A percentile compares a stretch with the other conserved stretches of the same genome.
phyloP scores from a whole-genome alignment of 2,888 invertebrate species.

The Bombylius major region DNA sequence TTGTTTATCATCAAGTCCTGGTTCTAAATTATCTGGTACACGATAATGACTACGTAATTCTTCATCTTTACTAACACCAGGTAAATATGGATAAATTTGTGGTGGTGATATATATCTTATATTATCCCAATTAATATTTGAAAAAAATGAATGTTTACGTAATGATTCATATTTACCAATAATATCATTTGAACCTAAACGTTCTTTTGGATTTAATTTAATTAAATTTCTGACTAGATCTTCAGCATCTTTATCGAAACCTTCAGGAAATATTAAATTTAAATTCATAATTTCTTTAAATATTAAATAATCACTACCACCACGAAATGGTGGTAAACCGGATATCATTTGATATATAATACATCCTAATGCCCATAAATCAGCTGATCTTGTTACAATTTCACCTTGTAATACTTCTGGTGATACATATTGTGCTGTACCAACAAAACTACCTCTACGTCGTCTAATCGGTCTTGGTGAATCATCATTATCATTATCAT shows the following conservation, averaged over 20 bases:
- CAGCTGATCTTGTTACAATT: constrained; percentile 64
- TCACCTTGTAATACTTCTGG: constrained; percentile 85
- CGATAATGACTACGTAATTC: constrained; percentile 52
- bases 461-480: constrained; percentile 27
- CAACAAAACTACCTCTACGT: constrained; percentile 81
- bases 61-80: constrained; percentile 54
- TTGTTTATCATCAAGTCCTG: constrained; percentile 75
- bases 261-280: constrained; percentile 85
- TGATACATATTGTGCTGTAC: constrained; percentile 97
- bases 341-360: constrained; percentile 95
- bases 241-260: constrained; percentile 73
- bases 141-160: constrained; percentile 77
- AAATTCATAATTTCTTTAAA: constrained; percentile 89
- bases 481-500: constrained; percentile 7
- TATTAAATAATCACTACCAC: constrained; percentile 86
- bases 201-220: constrained; percentile 63
- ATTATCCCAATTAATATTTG: constrained; percentile 68
- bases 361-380: constrained; percentile 96
- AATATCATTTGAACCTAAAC: constrained; percentile 69
- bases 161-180: constrained; percentile 66
- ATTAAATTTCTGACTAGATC: constrained; percentile 78
- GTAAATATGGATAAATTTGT: constrained; percentile 66
- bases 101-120: constrained; percentile 70
- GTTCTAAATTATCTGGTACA: constrained; percentile 67
- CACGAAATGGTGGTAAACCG: constrained; percentile 84